phyloP scores from a whole-genome alignment of 2,113 vertebrate species.

The Atrichornis clamosus region DNA sequence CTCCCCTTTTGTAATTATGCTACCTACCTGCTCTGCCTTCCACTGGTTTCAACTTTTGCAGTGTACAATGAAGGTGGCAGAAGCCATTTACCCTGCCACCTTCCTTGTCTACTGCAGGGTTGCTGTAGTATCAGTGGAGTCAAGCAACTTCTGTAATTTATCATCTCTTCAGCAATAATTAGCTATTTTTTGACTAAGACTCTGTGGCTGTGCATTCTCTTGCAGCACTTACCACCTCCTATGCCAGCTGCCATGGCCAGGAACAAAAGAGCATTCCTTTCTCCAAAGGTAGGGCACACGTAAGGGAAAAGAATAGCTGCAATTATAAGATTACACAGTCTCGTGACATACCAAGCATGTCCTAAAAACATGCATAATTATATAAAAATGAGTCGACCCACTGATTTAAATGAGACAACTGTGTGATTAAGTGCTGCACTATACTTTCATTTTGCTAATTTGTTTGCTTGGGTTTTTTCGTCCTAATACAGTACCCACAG shows the following conservation, averaged over 20 bases:
- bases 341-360: not conserved
- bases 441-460: slow-evolving; percentile 30
- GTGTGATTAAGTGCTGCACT: not conserved
- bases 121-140: not conserved
- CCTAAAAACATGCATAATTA: slow-evolving; percentile 40
- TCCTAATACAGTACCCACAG: not conserved
- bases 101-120: not conserved
- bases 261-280: not conserved
- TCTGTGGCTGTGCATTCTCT: not conserved
- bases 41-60: not conserved
- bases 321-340: slow-evolving; percentile 28
- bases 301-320: slow-evolving; percentile 11
- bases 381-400: not conserved
- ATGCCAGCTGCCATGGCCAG: not conserved
- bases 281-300: not conserved
- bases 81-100: not conserved
- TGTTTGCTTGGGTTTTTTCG: not conserved
- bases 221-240: not conserved
- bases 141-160: not conserved
- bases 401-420: slow-evolving; percentile 37
- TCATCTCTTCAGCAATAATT: not conserved
- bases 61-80: not conserved
- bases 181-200: not conserved
- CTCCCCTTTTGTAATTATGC: not conserved
- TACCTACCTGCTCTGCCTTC: not conserved